Evolutionary conservation across 2,797 vertebrate genomes (phyloP).

Genomic region (Chanos chanos): DNA sequence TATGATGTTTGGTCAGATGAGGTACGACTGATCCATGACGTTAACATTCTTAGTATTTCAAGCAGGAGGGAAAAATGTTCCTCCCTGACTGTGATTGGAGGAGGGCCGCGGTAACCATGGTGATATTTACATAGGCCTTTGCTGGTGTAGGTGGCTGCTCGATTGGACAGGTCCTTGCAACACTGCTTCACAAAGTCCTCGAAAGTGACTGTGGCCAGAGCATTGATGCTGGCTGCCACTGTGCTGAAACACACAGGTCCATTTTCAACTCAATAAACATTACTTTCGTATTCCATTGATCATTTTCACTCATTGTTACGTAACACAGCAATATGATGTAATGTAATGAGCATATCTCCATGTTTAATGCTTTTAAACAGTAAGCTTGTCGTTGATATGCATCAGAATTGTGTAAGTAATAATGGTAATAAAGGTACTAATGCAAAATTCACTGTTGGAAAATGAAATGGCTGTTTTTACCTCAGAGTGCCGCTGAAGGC

Average conservation of each 20-base stretch:
- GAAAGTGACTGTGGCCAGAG: constrained; percentile 80
- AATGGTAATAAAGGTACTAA: neutral
- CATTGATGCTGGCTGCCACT: constrained; percentile 80
- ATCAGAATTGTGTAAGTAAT: neutral
- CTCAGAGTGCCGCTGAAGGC: constrained; percentile 82
- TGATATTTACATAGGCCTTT: constrained; percentile 78
- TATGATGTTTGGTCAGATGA: too few relatives aligned
- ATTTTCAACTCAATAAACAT: too few relatives aligned
- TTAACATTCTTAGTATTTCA: too few relatives aligned
- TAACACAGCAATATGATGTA: too few relatives aligned
- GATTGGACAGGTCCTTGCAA: constrained; percentile 69
- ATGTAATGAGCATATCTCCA: too few relatives aligned
- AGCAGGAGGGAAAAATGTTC: too few relatives aligned
- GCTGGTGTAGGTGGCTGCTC: constrained; percentile 75
- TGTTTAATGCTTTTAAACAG: too few relatives aligned
- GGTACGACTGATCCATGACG: too few relatives aligned
- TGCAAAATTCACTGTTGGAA: neutral
- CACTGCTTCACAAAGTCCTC: constrained; percentile 79
- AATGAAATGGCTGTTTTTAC: constrained; percentile 53
- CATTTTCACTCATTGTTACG: neutral
- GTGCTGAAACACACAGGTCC: constrained; percentile 63
- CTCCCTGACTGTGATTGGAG: too few relatives aligned
- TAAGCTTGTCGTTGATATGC: too few relatives aligned
- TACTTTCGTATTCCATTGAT: neutral
- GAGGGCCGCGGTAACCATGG: too few relatives aligned